phyloP scores from a whole-genome alignment of 2,797 vertebrate species.

The Catostomus latipinnis region DNA sequence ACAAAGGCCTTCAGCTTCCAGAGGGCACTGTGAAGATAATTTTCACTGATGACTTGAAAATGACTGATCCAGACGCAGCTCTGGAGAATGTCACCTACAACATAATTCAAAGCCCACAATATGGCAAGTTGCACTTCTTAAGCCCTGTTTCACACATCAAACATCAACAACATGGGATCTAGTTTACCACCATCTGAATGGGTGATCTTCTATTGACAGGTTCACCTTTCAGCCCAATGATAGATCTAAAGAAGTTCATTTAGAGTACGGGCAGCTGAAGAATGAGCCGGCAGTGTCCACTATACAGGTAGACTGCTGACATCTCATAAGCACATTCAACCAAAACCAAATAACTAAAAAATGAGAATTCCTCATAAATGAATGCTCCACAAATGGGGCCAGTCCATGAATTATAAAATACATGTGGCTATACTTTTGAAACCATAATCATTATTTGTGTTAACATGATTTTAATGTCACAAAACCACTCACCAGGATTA shows the following conservation, averaged over 20 bases:
- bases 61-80: constrained; percentile 74
- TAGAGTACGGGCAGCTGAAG: constrained; percentile 75
- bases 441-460: too few relatives aligned
- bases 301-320: constrained; percentile 70
- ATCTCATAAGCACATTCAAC: background rate
- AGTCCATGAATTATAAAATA: too few relatives aligned
- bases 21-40: constrained; percentile 65
- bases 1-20: constrained; percentile 69
- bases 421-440: too few relatives aligned
- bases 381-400: too few relatives aligned
- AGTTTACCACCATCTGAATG: constrained; percentile 69
- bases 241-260: constrained; percentile 70
- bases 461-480: too few relatives aligned
- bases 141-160: constrained; percentile 71
- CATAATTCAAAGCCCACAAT: constrained; percentile 67
- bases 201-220: constrained; percentile 61
- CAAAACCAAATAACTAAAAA: background rate
- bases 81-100: constrained; percentile 66
- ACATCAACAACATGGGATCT: constrained; percentile 72
- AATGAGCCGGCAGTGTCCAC: constrained; percentile 70
- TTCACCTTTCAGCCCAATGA: constrained; percentile 78
- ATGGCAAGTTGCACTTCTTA: constrained; percentile 67
- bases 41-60: constrained; percentile 66
- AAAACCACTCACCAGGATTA: too few relatives aligned
- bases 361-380: too few relatives aligned